Evolutionary conservation across 2,113 vertebrate genomes (phyloP).

Genomic region (Melanerpes formicivorus): DNA sequence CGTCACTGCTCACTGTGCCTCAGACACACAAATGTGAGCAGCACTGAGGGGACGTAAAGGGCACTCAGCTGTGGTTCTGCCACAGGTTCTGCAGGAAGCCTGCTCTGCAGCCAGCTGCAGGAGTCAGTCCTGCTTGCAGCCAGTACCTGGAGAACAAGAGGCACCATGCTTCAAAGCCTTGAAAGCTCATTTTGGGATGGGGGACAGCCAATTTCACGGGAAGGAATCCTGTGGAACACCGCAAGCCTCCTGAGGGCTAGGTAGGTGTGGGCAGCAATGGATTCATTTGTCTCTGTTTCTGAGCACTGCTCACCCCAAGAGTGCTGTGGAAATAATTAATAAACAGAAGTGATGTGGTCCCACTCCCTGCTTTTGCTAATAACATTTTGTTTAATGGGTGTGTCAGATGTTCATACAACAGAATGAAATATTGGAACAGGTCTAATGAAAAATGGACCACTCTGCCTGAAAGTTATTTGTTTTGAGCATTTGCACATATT

Average conservation of each 20-base stretch:
- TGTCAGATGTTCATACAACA: not conserved
- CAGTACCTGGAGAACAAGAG: not conserved
- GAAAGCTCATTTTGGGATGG: conserved; percentile 1
- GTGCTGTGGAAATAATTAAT: conserved; percentile 36
- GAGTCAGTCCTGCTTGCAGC: not conserved
- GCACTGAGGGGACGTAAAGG: not conserved
- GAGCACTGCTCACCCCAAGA: not conserved
- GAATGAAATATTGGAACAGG: conserved; percentile 44
- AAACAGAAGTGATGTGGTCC: not conserved
- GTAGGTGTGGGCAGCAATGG: fast-evolving
- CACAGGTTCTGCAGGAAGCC: not conserved
- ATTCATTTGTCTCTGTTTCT: conserved; percentile 15
- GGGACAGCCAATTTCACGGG: not conserved
- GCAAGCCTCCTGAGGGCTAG: not conserved
- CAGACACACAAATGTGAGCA: not conserved
- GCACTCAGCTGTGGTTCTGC: not conserved
- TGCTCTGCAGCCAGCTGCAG: not conserved
- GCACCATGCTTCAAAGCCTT: not conserved
- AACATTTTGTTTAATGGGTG: conserved; percentile 39
- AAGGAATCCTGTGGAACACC: not conserved
- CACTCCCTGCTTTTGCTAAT: conserved; percentile 39
- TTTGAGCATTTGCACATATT: conserved; percentile 32
- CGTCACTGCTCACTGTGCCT: not conserved
- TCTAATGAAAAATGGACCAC: conserved; percentile 39
- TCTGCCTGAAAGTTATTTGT: conserved; percentile 20